Evolutionary conservation across 2,113 vertebrate species (phyloP).

Genomic region (Myotis brandtii): DNA sequence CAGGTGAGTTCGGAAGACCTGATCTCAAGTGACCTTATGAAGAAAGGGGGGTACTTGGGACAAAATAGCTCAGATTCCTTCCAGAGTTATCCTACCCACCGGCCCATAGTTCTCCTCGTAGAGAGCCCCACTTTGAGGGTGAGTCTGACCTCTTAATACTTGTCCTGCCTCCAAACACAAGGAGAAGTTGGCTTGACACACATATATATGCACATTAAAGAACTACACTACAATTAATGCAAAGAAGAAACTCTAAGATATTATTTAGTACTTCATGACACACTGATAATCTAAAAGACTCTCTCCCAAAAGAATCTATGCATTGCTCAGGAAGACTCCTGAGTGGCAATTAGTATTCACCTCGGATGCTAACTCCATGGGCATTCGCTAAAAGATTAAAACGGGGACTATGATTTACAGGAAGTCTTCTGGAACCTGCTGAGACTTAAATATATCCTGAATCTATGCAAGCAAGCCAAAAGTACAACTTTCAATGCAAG

Average conservation of each 20-base stretch:
- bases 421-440: neutral
- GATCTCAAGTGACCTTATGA: neutral
- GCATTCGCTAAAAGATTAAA: neutral
- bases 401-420: neutral
- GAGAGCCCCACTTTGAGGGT: neutral
- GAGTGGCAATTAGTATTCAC: constrained; percentile 19
- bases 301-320: neutral
- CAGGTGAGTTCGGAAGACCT: neutral
- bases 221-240: neutral
- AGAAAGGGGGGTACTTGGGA: neutral
- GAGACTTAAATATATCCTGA: constrained; percentile 5
- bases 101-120: neutral
- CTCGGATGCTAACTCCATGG: neutral
- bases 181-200: neutral
- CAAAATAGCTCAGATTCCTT: neutral
- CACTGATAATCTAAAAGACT: neutral
- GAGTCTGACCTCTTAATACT: neutral
- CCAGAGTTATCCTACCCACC: neutral
- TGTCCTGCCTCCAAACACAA: neutral
- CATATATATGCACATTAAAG: neutral
- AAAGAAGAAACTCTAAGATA: constrained; percentile 30
- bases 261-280: neutral
- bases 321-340: neutral
- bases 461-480: neutral
- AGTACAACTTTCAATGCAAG: neutral